Evolutionary conservation across 2,888 invertebrate species (phyloP), one percentile per base, ranked within the genome.

Genomic region (Phaedon cochleariae): DNA sequence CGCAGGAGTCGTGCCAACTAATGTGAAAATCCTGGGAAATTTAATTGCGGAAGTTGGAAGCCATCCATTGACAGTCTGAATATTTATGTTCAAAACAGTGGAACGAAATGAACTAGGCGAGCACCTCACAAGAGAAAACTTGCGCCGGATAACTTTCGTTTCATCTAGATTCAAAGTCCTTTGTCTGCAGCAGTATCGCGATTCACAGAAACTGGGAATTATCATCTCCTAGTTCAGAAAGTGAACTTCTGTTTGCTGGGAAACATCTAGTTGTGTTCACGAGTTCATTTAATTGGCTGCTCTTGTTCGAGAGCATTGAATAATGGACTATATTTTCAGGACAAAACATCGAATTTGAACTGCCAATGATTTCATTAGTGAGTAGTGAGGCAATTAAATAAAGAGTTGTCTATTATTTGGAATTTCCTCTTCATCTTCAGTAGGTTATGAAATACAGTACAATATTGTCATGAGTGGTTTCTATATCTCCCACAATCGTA

Each of bases 1-100:
- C 9, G 31, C 10, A 1, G 31, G 31, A 34, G 10, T 10, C 10
- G 31, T 34, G 31, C 31, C 31, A 34, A 34, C 31, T 34, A 9
- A 34, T 34, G 31, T 34, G n/a, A 18, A 2, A 54, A 20, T 54
- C 34, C 15, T 20, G 5, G 6, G n/a, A 41, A 49, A 41, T 58
- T 37, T 52, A 62, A 58, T 62, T 45, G 62, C 26, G 45, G 52
- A 62, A 58, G 57, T 37, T 58, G 34, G 52, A n/a, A 34, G 7
- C 22, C 37, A 52, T 48, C 51, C 37, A 60, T 52, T 60, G 59
- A 22, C 52, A 52, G 41, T 20, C 17, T 20, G 49, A 26, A 52
- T 45, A 53, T 53, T 60, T 53, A 45, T 45, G 45, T 48, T 45
- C 20, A 52, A 29, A 37, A 60, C 45, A 60, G 53, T 60, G n/a